Evolutionary conservation across 2,888 invertebrate genomes (phyloP), one percentile per base, ranked within the genome.

Genomic region (Eustalomyia histrio): DNA sequence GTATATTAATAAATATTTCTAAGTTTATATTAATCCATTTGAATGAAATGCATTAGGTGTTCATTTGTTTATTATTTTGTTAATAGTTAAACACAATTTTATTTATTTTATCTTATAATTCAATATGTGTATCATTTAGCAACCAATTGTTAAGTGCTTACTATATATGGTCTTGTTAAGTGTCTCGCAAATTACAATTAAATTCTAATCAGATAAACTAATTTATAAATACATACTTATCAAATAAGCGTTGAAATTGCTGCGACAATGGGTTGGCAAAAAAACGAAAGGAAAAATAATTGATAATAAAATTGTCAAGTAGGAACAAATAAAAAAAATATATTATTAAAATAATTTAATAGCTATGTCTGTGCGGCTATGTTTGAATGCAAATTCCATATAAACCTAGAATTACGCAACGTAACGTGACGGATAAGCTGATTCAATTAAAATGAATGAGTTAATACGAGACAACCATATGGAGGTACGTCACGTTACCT

Each of bases 141-240:
- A 47, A 3, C n/a, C 43, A n/a, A 14, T 47, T 47, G 1, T 39
- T 1, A 39, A 39, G 39, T 14, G 4, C 39, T 39, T 39, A n/a
- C n/a, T n/a, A n/a, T n/a, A 39, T 39, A 39, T 39, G 39, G 24
- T 33, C 35, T n/a, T 58, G 33, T 58, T 58, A 65, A 58, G 14
- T 21, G 43, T 50, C 50, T 73, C 29, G 24, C 29, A 64, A 65
- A 74, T 50, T 58, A 24, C 55, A 39, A 58, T 65, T 24, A 58
- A 58, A n/a, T 50, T 64, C 12, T 57, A 33, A 33, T 53, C 33
- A 72, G 29, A 55, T 43, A 16, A 14, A 47, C 18, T 50, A 12
- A 35, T 21, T 33, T 58, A 14, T 29, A 6, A 29, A 29, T 29
- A 29, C 7, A 6, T 14, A 47, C 0, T n/a, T n/a, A 47, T 47